A percentile compares a stretch with the other conserved stretches of the same genome.
Conservation (phyloP, 2,888 invertebrate species). For the Diplolepis rosae region DNA sequence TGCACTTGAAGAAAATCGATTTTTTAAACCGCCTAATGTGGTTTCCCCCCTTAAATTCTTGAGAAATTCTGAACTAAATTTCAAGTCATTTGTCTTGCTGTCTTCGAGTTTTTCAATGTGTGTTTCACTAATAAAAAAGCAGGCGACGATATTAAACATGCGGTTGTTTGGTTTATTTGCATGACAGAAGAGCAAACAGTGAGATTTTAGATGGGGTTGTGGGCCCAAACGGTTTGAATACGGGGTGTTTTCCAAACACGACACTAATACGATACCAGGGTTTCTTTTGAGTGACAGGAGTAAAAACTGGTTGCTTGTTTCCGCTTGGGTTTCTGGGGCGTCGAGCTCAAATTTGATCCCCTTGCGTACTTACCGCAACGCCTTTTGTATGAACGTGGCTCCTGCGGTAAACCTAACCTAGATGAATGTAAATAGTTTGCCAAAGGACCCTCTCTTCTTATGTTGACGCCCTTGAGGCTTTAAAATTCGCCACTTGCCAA, state of each 20-base stretch:
- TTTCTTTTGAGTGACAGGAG: conserved; percentile 43
- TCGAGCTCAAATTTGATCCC: conserved; percentile 63
- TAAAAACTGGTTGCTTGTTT: conserved; percentile 49
- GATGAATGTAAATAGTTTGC: conserved; percentile 53
- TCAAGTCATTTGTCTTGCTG: not conserved
- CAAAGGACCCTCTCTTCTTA: conserved; percentile 14
- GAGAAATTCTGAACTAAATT: too few relatives aligned
- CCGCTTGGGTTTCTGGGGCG: conserved; percentile 42
- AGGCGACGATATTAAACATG: conserved; percentile 38
- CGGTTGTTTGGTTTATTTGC: conserved; percentile 66
- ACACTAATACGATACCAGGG: conserved; percentile 47
- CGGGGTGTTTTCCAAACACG: conserved; percentile 58
- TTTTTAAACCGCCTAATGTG: too few relatives aligned
- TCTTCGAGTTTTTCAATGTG: not conserved
- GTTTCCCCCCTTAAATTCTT: too few relatives aligned
- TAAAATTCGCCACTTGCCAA: not conserved
- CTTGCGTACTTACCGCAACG: conserved; percentile 52
- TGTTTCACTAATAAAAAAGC: not conserved
- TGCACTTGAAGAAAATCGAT: too few relatives aligned
- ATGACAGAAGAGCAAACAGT: conserved; percentile 67
- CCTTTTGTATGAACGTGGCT: conserved; percentile 53
- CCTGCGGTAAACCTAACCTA: conserved; percentile 55
- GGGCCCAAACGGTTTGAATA: conserved; percentile 44
- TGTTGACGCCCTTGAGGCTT: not conserved
- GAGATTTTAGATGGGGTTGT: conserved; percentile 59